Base-by-base conservation (phyloP, 1,140 invertebrate genomes). In the Magallana angulata region DNA sequence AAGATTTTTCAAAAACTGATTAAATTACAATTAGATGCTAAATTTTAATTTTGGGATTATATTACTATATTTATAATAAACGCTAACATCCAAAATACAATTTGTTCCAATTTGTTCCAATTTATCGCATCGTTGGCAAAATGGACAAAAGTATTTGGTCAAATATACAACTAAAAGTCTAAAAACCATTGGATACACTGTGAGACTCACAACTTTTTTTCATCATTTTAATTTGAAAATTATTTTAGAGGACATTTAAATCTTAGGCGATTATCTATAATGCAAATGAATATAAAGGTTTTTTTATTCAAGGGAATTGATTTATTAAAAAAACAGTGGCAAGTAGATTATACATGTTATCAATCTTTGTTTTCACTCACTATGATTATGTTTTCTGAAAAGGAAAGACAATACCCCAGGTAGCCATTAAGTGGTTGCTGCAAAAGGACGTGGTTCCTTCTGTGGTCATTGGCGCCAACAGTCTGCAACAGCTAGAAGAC, bases 391-490 rank as follows among this genome's bases (percentile, higher is more conserved):
- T 58, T 85, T 58, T 18, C 62, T 59, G 62, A 85, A 24, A 81
- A 93, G 92, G 88, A 71, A 92, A 92, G 68, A 87, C 88, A 12
- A 76, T 91, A 8, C 87, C 92, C 7, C 93, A 94, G 88, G 91
- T 94, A 8, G 90, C 93, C 0, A 59, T 94, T 7, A 82, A 93
- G 5, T 94, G 94, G 94, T 88, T 93, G 0, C 88, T 94, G 16
- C 93, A 94, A 86, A 92, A 92, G 84, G 90, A 92, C 59, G 89
- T 92, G 60, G 92, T 94, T 9, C 68, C 91, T 1, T 94, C 94
- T 24, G 92, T 94, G 9, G 91, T 94, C 56, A 92, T 94, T 56
- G 94, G 94, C 1, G 92, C 90, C 11, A 93, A 90, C 56, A 92
- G 90, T 24, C 48, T 94, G 16, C 82, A 91, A 59, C 93, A 94